Evolutionary conservation across 1,140 invertebrate genomes (phyloP).

Genomic region (Drosophila jambulina): DNA sequence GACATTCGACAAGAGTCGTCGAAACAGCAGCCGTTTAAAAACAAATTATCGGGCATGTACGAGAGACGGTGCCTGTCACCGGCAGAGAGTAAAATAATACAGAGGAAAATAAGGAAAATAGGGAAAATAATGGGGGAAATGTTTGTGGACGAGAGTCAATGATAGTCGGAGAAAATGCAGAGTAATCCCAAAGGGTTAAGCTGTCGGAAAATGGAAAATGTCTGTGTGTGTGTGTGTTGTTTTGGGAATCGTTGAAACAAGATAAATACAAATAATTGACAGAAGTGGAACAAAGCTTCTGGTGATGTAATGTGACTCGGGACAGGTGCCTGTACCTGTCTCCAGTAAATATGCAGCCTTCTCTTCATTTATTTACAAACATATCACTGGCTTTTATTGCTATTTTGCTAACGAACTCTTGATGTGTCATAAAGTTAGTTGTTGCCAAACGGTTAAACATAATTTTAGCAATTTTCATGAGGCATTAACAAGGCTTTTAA

Average conservation of each 20-base stretch:
- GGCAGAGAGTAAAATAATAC: conserved; percentile 73
- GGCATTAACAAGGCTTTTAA: not conserved
- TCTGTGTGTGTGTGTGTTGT: conserved; percentile 9
- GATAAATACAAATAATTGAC: conserved; percentile 46
- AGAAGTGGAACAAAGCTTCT: conserved; percentile 32
- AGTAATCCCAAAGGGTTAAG: conserved; percentile 51
- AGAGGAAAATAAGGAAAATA: conserved; percentile 17
- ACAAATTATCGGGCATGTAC: conserved; percentile 80
- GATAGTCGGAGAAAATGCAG: conserved; percentile 55
- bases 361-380: conserved; percentile 6
- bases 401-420: not conserved
- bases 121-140: conserved; percentile 17
- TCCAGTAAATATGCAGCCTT: not conserved
- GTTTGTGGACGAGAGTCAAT: conserved; percentile 58
- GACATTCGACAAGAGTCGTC: conserved; percentile 62
- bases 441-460: not conserved
- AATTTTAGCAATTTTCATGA: not conserved
- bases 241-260: conserved; percentile 21
- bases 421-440: conserved; percentile 3
- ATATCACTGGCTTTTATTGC: not conserved
- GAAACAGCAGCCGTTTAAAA: conserved; percentile 76
- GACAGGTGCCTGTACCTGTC: conserved; percentile 3
- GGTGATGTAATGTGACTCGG: conserved; percentile 25
- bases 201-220: conserved; percentile 20
- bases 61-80: conserved; percentile 62